Base-by-base conservation (phyloP, 1,140 invertebrate species). In the Drosophila triauraria region DNA sequence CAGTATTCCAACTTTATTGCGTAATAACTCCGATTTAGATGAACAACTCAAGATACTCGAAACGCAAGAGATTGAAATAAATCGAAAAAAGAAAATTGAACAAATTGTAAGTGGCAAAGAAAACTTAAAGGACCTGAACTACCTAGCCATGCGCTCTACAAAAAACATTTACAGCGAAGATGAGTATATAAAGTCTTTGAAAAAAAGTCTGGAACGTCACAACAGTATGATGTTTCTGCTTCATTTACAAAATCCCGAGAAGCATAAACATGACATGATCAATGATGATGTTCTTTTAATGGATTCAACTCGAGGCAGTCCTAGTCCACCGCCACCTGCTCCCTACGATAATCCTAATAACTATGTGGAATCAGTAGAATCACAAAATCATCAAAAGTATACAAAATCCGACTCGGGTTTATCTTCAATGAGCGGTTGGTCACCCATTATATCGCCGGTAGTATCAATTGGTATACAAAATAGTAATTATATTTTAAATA, bases 381-480 rank as follows among this genome's bases (percentile, higher is more conserved):
- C 60, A 10, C 47, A 35, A 56, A 40, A 54, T 48, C 96, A 46
- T 96, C 96, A 23, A 96, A 96, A 48, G 91, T 95, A 96, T 80
- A 92, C 95, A 4, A 95, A 95, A 87, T 95, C 95, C 8, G 97
- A 98, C 93, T 97, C 96, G 1, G 96, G 96, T 3, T 93, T 97
- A 46, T 97, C 96, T 1, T 97, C 97, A 13, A 96, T 97, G 95
- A 97, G 96, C 91, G 96, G 96, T 15, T 97, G 96, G 93, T 97
- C 96, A 32, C 96, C 96, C 12, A 95, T 95, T 54, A 54, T 54
- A 54, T 97, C 96, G 2, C 96, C 96, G 0, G 40, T 68, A 0
- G 43, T 71, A 15, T 30, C 68, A 17, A 30, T 38, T 27, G 43
- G 64, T 27, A 60, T 58, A 23, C 48, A 54, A 27, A 69, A 63